Base-by-base conservation (phyloP, 1,140 invertebrate species). In the Caenorhabditis remanei region DNA sequence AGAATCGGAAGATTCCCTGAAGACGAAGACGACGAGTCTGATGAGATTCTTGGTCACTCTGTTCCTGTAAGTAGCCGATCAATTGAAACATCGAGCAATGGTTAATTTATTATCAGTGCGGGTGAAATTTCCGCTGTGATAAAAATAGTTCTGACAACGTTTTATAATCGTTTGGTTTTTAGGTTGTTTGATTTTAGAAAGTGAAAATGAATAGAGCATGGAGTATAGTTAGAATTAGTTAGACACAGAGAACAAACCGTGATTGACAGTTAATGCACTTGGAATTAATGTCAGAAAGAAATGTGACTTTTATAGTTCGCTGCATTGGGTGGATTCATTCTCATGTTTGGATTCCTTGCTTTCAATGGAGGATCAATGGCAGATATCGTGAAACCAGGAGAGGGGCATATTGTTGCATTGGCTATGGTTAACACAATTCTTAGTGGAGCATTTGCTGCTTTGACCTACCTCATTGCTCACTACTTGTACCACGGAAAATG, bases 291-390 rank as follows among this genome's bases (percentile, higher is more conserved):
- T 46, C 21, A 46, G 21, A 63, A 53, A 58, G 16, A 43, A 87
- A 55, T 21, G 46, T 65, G 14, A 85, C 9, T 58, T 75, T 89
- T 90, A 85, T 86, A 93, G 94, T 92, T 95, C 84, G 93, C 94
- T 7, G 94, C 94, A 46, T 88, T 95, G 21, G 94, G 94, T 9
- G 94, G 94, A 0, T 93, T 95, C 88, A 93, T 95, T 63, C 91
- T 95, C 14, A 92, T 94, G 63, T 94, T 94, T 85, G 94, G 94
- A 1, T 95, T 95, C 90, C 91, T 95, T 40, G 94, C 94, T 0
- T 95, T 95, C 93, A 95, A 95, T 90, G 94, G 94, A 8, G 94
- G 86, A 0, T 94, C 94, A 0, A 92, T 93, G 89, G 93, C 93
- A 2, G 90, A 93, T 84, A 94, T 95, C 61, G 92, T 93, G 19